phyloP scores from a whole-genome alignment of 2,888 invertebrate genomes.

The Osmoderma eremita region DNA sequence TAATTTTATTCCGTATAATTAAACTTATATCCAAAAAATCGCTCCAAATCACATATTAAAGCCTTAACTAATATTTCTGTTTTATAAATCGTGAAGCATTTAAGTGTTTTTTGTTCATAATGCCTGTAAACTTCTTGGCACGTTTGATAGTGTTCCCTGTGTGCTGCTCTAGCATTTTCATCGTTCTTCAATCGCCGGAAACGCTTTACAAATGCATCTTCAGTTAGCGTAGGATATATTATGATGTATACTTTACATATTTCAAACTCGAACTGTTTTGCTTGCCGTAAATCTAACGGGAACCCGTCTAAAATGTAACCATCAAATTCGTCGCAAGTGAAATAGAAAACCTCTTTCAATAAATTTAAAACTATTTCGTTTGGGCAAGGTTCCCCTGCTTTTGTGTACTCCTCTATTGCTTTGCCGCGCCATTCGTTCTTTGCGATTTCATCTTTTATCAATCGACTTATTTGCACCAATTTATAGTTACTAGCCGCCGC shows the following conservation, averaged over 20 bases:
- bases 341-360: conserved; percentile 45
- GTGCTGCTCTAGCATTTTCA: conserved; percentile 12
- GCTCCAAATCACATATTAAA: conserved; percentile 37
- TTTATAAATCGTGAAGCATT: conserved; percentile 30
- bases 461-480: conserved; percentile 45
- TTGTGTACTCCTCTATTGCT: conserved; percentile 44
- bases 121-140: conserved; percentile 39
- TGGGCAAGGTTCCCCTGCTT: conserved; percentile 41
- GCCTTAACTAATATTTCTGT: conserved; percentile 29
- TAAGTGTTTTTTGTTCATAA: conserved; percentile 41
- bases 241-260: conserved; percentile 50
- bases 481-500: conserved; percentile 48
- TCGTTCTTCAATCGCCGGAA: conserved; percentile 10
- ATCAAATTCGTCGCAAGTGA: conserved; percentile 38
- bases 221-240: conserved; percentile 46
- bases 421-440: conserved; percentile 45
- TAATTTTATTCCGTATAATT: neutral
- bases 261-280: conserved; percentile 51
- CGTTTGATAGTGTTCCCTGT: conserved; percentile 23
- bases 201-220: conserved; percentile 45
- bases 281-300: conserved; percentile 49
- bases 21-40: conserved; percentile 42
- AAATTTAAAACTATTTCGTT: conserved; percentile 47
- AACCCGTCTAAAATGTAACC: conserved; percentile 54
- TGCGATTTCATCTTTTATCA: conserved; percentile 47